These are phyloP conservation scores for Ectropis crepuscularia DNA, from an alignment of 2,888 invertebrate species.

Conservation along the genomic window DNA sequence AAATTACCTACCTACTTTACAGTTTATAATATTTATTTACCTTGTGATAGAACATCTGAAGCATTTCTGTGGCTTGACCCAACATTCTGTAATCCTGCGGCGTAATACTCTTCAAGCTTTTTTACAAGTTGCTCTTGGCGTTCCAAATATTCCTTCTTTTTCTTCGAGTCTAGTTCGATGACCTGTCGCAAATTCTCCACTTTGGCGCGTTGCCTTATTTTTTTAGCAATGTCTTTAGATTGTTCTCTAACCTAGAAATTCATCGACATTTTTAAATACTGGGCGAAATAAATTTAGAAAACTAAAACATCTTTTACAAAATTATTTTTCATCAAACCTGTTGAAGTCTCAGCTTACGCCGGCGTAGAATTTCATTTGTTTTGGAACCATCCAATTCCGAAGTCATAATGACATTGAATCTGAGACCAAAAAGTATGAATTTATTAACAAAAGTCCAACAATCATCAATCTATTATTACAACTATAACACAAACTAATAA, in stretches of 20 bases:
- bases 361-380: conserved; percentile 80
- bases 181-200: conserved; percentile 69
- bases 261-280: conserved; percentile 35
- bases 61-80: conserved; percentile 71
- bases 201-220: conserved; percentile 75
- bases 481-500: neutral
- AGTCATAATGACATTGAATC: conserved; percentile 67
- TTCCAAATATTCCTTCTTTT: conserved; percentile 69
- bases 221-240: conserved; percentile 80
- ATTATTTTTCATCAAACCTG: conserved; percentile 65
- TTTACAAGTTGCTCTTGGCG: conserved; percentile 72
- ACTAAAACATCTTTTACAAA: conserved; percentile 30
- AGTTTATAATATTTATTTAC: conserved; percentile 43
- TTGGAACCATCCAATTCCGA: conserved; percentile 68
- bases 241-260: conserved; percentile 79
- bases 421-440: conserved; percentile 34
- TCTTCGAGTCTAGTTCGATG: conserved; percentile 62
- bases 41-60: conserved; percentile 53
- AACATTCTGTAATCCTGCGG: conserved; percentile 64
- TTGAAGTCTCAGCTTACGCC: conserved; percentile 77
- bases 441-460: neutral
- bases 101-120: conserved; percentile 67
- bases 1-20: too few relatives aligned
- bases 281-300: conserved; percentile 35
- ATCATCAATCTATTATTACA: neutral